Base-by-base conservation (phyloP, 2,113 vertebrate genomes). In the Lates calcarifer region DNA sequence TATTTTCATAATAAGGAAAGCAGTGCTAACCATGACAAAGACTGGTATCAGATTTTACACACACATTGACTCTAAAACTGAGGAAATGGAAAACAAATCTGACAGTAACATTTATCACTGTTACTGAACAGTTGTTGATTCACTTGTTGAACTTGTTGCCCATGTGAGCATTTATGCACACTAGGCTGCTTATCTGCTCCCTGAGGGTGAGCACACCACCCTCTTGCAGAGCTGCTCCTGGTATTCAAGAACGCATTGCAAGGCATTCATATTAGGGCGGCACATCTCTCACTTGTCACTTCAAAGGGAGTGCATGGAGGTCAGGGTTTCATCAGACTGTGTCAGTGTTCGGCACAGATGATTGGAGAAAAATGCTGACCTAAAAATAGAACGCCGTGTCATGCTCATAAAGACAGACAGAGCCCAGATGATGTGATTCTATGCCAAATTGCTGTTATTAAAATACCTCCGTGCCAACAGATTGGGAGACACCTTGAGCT, bases 261-360 rank as follows among this genome's bases (percentile, higher is more conserved):
- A 86, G 89, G 86, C 84, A 29, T 92, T 90, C 72, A 35, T 77
- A 83, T 89, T 90, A 89, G 84, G 72, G 51, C 63, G 55, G 55
- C 74, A 65, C 87, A 84, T 93, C 90, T 82, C 84, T 94, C 85
- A 70, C 87, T 90, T 92, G 89, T 94, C 91, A 93, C 92, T 92
- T 92, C 90, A 94, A 93, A 93, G 90, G 69, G 74, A 88, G 80
- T 18, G 67, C 12, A 61, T 31, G 6, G 56, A 70, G 78, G 86
- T 89, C 83, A 87, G 70, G 83, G 83, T 90, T 92, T 92, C 89
- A 87, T 89, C 89, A 71, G 78, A 33, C 88, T 90, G 90, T 62
- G 67, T 73, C 86, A 68, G 84, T 65, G 28, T 72, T 68, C 51
- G 55, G 63, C 43, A 45, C 71, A 67, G 82, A 61, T 51, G 77